phyloP scores from a whole-genome alignment of 2,113 vertebrate genomes.

The Henicopernis longicauda region DNA sequence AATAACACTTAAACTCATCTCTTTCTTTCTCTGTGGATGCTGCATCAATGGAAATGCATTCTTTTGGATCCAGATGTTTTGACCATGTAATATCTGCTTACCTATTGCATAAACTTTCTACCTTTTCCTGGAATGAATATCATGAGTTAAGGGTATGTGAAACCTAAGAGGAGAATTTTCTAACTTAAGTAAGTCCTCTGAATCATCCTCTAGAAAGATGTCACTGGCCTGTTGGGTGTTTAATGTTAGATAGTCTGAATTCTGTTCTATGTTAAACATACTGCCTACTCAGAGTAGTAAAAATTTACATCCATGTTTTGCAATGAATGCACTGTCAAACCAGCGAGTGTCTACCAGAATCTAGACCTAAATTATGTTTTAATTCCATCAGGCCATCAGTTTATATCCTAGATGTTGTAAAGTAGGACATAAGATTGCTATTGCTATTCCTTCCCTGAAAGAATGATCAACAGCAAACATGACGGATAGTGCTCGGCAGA shows the following conservation, averaged over 20 bases:
- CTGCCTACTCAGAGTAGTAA: background rate
- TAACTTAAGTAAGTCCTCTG: background rate
- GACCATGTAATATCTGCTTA: background rate
- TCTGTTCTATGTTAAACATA: background rate
- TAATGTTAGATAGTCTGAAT: background rate
- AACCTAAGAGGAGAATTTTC: background rate
- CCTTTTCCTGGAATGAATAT: background rate
- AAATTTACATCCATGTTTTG: background rate
- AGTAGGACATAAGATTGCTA: background rate
- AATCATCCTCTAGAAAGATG: background rate
- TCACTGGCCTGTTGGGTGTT: background rate
- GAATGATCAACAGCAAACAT: background rate
- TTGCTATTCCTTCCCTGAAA: background rate
- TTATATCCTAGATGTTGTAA: background rate
- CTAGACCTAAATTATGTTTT: background rate
- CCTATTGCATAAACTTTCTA: background rate
- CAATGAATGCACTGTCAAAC: background rate
- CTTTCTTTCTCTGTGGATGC: background rate
- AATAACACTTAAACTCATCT: background rate
- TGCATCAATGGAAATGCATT: background rate
- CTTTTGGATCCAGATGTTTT: background rate
- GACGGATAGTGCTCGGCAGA: background rate
- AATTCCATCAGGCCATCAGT: background rate
- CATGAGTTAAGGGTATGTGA: background rate
- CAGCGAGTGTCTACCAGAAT: background rate